phyloP scores from a whole-genome alignment of 2,113 vertebrate genomes.

The Cyphomyrus discorhynchus region DNA sequence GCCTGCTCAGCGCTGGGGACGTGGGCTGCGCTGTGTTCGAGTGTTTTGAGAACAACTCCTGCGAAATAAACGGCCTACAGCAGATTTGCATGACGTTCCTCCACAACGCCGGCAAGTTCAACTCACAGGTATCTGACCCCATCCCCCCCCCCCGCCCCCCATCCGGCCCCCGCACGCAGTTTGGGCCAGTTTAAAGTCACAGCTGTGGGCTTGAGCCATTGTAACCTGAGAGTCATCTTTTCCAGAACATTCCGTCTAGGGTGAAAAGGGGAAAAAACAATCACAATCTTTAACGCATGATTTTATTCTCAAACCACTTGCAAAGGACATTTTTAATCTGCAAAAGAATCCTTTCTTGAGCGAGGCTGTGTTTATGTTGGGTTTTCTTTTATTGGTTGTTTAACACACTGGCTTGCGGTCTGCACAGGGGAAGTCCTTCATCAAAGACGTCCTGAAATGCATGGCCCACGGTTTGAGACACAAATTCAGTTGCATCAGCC shows the following conservation, averaged over 20 bases:
- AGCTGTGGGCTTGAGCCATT: background rate
- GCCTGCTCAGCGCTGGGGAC: slow-evolving; percentile 80
- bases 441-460: slow-evolving; percentile 87
- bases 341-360: background rate
- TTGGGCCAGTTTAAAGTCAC: background rate
- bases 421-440: slow-evolving; percentile 85
- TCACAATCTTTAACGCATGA: background rate
- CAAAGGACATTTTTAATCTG: background rate
- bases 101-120: slow-evolving; percentile 90
- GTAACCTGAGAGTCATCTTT: background rate
- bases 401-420: background rate
- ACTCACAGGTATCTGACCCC: slow-evolving; percentile 76
- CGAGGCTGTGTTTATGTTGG: background rate
- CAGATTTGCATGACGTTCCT: slow-evolving; percentile 92
- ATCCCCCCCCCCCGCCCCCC: background rate
- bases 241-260: background rate
- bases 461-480: slow-evolving; percentile 85
- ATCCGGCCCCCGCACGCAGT: background rate
- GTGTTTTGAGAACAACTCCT: slow-evolving; percentile 94
- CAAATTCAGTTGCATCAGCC: slow-evolving; percentile 88
- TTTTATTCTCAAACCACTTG: background rate
- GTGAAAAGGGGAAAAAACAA: background rate
- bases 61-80: slow-evolving; percentile 82
- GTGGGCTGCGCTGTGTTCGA: slow-evolving; percentile 90
- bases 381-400: background rate